Evolutionary conservation across 2,888 invertebrate genomes (phyloP).

Genomic region (Labia minor): DNA sequence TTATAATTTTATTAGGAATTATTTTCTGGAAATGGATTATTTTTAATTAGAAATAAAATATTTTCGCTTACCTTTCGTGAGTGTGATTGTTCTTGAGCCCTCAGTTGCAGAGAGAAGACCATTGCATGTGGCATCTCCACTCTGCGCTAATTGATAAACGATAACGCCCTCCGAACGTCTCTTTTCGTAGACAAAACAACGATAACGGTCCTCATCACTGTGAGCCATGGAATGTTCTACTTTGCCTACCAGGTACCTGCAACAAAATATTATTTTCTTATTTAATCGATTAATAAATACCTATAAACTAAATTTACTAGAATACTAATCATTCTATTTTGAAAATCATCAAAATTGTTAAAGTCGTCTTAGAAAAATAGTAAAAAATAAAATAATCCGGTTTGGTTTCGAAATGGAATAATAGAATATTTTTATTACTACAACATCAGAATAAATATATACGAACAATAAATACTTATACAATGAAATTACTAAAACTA

Average conservation of each 20-base stretch:
- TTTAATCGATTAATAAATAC: background rate
- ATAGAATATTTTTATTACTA: too few species aligned
- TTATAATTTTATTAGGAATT: too few species aligned
- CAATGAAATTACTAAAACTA: too few species aligned
- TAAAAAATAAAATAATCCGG: too few species aligned
- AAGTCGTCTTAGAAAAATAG: too few species aligned
- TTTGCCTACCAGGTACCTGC: constrained; percentile 37
- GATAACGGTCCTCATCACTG: constrained; percentile 65
- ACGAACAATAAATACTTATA: too few species aligned
- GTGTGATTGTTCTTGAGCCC: constrained; percentile 65
- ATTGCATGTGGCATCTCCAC: constrained; percentile 68
- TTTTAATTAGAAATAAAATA: too few species aligned
- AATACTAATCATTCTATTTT: constrained; percentile 24
- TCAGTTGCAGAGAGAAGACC: constrained; percentile 65
- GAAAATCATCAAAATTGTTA: constrained; percentile 22
- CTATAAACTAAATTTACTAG: constrained; percentile 31
- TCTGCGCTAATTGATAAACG: constrained; percentile 35
- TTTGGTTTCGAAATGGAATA: too few species aligned
- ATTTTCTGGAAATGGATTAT: too few species aligned
- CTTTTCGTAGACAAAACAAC: constrained; percentile 69
- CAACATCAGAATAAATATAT: too few species aligned
- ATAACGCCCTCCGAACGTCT: constrained; percentile 28
- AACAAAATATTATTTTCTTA: too few species aligned
- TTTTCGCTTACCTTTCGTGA: constrained; percentile 52
- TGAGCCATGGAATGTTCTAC: constrained; percentile 37